A percentile compares a stretch with the other conserved stretches of the same genome.
Conservation (phyloP, 2,797 vertebrate species). For the Gadopsis marmoratus region DNA sequence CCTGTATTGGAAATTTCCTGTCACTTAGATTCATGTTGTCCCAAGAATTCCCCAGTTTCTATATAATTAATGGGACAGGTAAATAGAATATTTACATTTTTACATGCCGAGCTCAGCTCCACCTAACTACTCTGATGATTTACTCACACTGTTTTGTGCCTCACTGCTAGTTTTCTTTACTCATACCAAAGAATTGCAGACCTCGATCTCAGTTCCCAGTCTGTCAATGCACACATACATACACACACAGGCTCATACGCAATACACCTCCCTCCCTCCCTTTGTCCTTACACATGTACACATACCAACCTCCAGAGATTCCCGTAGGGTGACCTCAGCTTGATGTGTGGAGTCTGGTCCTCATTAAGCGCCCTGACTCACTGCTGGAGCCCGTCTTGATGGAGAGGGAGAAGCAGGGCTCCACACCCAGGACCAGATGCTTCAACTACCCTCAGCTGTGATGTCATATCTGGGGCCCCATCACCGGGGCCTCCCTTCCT, state of each 20-base stretch:
- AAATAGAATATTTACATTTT: conserved; percentile 27
- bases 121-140: conserved; percentile 46
- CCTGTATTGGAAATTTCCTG: conserved; percentile 68
- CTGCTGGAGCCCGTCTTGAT: conserved; percentile 78
- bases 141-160: conserved; percentile 37
- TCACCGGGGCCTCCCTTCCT: conserved; percentile 71
- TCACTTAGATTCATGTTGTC: conserved; percentile 54
- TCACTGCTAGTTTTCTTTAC: conserved; percentile 56
- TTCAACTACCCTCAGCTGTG: conserved; percentile 75
- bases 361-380: conserved; percentile 86
- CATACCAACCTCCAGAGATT: conserved; percentile 76
- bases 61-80: conserved; percentile 42
- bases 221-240: conserved; percentile 17
- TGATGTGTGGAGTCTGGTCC: conserved; percentile 81
- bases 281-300: conserved; percentile 49
- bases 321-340: conserved; percentile 79
- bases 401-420: conserved; percentile 75
- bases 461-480: conserved; percentile 82
- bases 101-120: conserved; percentile 8
- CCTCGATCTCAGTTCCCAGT: conserved; percentile 37
- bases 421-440: conserved; percentile 87
- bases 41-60: conserved; percentile 57
- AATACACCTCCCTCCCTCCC: conserved; percentile 35
- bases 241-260: conserved; percentile 34
- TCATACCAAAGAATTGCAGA: conserved; percentile 57